These are phyloP conservation scores for Arctia plantaginis DNA, from an alignment of 2,888 invertebrate genomes.

Conservation along the genomic window DNA sequence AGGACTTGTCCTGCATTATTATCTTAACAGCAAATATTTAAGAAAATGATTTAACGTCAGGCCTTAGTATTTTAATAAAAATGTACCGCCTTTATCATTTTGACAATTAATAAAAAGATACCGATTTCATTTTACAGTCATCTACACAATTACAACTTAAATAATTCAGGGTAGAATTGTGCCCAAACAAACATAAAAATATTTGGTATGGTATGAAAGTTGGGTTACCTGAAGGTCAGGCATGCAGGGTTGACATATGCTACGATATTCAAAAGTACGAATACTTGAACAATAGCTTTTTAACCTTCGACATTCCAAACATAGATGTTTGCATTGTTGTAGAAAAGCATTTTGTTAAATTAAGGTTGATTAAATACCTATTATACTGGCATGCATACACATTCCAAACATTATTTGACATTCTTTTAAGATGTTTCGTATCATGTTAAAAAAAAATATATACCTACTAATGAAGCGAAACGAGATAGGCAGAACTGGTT, in stretches of 20 bases:
- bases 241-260: slow-evolving; percentile 34
- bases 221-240: slow-evolving; percentile 9
- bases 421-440: too few species aligned
- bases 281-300: slow-evolving; percentile 36
- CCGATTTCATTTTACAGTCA: background rate
- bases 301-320: slow-evolving; percentile 50
- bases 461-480: too few species aligned
- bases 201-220: slow-evolving; percentile 23
- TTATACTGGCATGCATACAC: background rate
- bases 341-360: background rate
- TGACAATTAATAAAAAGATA: background rate
- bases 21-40: too few species aligned
- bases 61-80: background rate
- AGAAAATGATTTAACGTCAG: too few species aligned
- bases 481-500: too few species aligned
- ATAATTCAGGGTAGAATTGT: slow-evolving; percentile 10
- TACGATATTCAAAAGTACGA: slow-evolving; percentile 37
- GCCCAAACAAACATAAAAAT: slow-evolving; percentile 28
- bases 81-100: background rate
- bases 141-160: background rate
- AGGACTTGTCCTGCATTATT: too few species aligned
- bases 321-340: slow-evolving; percentile 39
- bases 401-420: too few species aligned
- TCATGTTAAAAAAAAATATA: too few species aligned
- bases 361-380: background rate